phyloP scores from a whole-genome alignment of 1,140 invertebrate species.

The Drosophila pandora region DNA sequence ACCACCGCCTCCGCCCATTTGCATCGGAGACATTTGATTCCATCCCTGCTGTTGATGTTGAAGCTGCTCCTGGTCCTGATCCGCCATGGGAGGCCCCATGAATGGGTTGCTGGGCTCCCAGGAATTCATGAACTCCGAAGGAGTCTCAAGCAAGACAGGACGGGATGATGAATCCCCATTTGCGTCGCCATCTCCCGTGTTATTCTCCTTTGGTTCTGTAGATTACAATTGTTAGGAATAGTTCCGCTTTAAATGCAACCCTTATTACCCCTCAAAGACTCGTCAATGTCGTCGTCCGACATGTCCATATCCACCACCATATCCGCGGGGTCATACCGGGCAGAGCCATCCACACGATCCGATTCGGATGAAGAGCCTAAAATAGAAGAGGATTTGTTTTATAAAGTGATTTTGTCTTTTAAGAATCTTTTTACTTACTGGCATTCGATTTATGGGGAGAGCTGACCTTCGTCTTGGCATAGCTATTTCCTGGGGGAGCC shows the following conservation, averaged over 20 bases:
- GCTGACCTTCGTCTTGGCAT: slow-evolving; percentile 49
- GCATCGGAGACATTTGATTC: slow-evolving; percentile 69
- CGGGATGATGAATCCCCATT: slow-evolving; percentile 54
- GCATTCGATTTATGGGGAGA: slow-evolving; percentile 84
- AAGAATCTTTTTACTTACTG: slow-evolving; percentile 45
- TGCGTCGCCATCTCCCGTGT: slow-evolving; percentile 43
- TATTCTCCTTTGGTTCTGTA: slow-evolving; percentile 56
- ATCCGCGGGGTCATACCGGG: slow-evolving; percentile 83
- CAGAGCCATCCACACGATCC: slow-evolving; percentile 71
- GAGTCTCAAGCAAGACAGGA: slow-evolving; percentile 73
- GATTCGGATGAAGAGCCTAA: slow-evolving; percentile 76
- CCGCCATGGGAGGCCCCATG: slow-evolving; percentile 42
- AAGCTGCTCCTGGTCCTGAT: slow-evolving; percentile 50
- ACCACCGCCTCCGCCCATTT: slow-evolving; percentile 39
- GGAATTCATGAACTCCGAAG: slow-evolving; percentile 62
- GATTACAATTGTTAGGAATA: neutral
- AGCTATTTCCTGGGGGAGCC: slow-evolving; percentile 61
- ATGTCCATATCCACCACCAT: slow-evolving; percentile 90
- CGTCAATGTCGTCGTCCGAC: slow-evolving; percentile 87
- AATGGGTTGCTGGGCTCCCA: slow-evolving; percentile 69
- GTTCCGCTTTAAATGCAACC: neutral
- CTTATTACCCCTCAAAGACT: slow-evolving; percentile 69
- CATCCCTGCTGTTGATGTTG: slow-evolving; percentile 52
- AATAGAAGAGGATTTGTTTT: neutral
- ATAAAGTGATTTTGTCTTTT: neutral